Base-by-base conservation (phyloP, 2,113 vertebrate species). In the Anser brachyrhynchus region DNA sequence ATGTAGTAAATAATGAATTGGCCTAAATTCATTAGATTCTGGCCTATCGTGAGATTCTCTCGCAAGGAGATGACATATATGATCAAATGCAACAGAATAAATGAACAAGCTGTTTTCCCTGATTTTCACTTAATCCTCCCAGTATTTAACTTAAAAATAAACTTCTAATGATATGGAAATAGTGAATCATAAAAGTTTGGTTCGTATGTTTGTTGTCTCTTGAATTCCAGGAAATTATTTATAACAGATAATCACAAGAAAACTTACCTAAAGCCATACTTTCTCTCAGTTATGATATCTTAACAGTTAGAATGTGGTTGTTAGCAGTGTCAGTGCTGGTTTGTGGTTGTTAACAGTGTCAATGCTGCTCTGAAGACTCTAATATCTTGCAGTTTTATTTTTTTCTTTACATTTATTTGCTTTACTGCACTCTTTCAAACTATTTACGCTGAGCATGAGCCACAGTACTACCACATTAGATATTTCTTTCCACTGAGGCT, bases 1-100 rank as follows among this genome's bases (percentile, higher is more conserved):
- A 89, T 7, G 41, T 39, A 67, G 51, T 86, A 84, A 95, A 92
- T 64, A 66, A 66, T n/a, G 33, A 95, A 92, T 76, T 80, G 33
- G n/a, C 14, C 28, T 82, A 83, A 94, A 83, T 81, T 87, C 65
- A 80, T 49, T 49, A 49, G 46, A 49, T 49, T 49, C 46, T 49
- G 19, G 5, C 21, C 61, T 88, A 62, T 33, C 37, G 52, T 8
- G 51, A 75, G 20, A 70, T 84, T 84, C 61, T 64, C 19, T 13
- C 37, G 62, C 31, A n/a, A 85, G 11, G 12, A 58, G 20, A n/a
- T 70, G 9, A 9, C 6, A 44, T 19, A 58, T 11, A 28, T 11
- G 52, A 84, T 31, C 6, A 89, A 91, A 72, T 41, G 11, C 3
- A 58, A 33, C 2, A 52, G 17, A 54, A 77, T 4, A 80, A 90